These are phyloP conservation scores for Yponomeuta cagnagella DNA, from an alignment of 2,888 invertebrate species.

Conservation along the genomic window DNA sequence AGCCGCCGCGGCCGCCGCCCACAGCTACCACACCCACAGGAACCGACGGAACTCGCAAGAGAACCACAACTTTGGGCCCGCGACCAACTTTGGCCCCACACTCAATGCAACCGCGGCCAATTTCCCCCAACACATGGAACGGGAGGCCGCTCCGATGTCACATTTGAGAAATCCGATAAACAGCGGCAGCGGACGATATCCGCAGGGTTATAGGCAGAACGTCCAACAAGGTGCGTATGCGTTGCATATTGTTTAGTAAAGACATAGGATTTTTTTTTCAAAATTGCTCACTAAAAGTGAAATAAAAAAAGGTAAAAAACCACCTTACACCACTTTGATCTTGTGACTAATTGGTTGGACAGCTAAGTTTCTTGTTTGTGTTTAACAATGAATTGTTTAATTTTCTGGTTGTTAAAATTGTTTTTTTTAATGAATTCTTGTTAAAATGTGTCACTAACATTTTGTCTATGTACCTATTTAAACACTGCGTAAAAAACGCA, in stretches of 20 bases:
- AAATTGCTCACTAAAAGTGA: constrained; percentile 24
- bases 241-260: constrained; percentile 25
- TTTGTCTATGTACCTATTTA: constrained; percentile 14
- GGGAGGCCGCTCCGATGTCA: constrained; percentile 67
- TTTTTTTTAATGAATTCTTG: neutral
- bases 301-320: constrained; percentile 30
- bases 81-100: constrained; percentile 64
- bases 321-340: constrained; percentile 61
- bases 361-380: constrained; percentile 50
- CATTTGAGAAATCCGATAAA: constrained; percentile 64
- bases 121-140: constrained; percentile 60
- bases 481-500: constrained; percentile 26
- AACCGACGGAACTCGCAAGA: constrained; percentile 67
- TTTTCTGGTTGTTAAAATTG: constrained; percentile 29
- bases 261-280: constrained; percentile 54
- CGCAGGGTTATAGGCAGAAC: constrained; percentile 65
- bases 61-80: constrained; percentile 53
- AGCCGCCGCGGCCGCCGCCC: constrained; percentile 69
- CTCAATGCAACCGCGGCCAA: constrained; percentile 61
- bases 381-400: constrained; percentile 34
- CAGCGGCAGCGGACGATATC: constrained; percentile 64
- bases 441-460: constrained; percentile 52
- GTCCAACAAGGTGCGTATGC: constrained; percentile 72
- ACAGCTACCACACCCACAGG: constrained; percentile 66
- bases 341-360: constrained; percentile 65